Evolutionary conservation across 2,113 vertebrate genomes (phyloP), one percentile per base, ranked within the genome.

Genomic region (Tricholaema leucomelas): DNA sequence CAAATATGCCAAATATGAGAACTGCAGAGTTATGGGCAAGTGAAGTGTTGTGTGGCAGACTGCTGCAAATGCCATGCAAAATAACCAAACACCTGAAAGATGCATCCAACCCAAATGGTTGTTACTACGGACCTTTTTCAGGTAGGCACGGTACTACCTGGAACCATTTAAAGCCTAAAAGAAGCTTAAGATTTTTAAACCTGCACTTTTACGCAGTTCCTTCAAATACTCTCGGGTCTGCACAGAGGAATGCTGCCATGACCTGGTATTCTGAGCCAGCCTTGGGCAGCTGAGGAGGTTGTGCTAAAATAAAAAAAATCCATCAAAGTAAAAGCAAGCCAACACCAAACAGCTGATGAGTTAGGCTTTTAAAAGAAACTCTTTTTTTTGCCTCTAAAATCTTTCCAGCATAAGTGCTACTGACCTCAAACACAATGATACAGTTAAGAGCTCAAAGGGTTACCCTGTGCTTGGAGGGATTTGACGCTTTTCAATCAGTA

Each of bases 341-440:
- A 24, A 50, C 48, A 50, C 23, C 48, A 50, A 50, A 50, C 48
- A 50, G 48, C 21, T 50, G 48, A 48, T 48, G 20, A 50, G 21
- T 24, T 24, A 50, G 48, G 21, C 17, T 59, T 61, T 70, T 2
- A 23, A 72, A 74, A 44, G 6, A 5, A 44, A 10, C 19, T 46
- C 31, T 0, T 24, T 77, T 63, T 33, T 0, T 24, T 67, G 46
- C 33, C 2, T 52, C 42, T 2, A 48, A 35, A 15, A 0, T 1
- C 8, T 70, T 79, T 75, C 16, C n/a, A 69, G 8, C 0, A 0
- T 10, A 13, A 42, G 4, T 6, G 3, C 52, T 48, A n/a, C 36
- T 46, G 61, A 64, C 15, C 15, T 82, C 10, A 72, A 85, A 85
- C 58, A 8, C 13, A 50, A 8, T 19, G 52, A 0, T 7, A 60